A percentile compares a stretch with the other conserved stretches of the same genome.
phyloP scores from a whole-genome alignment of 2,113 vertebrate genomes.

The Carassius gibelio region DNA sequence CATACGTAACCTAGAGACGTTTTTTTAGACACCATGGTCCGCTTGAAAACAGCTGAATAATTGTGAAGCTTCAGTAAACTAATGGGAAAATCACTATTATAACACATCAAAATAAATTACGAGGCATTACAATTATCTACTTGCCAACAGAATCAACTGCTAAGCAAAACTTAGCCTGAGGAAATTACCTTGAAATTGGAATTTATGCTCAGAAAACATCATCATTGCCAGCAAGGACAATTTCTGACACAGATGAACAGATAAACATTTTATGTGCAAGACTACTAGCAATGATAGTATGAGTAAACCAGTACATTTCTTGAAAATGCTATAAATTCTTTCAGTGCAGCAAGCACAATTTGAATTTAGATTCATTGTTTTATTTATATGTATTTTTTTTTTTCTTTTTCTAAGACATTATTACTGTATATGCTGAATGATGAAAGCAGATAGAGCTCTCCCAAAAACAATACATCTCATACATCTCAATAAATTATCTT shows the following conservation, averaged over 20 bases:
- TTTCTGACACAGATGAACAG: conserved; percentile 1
- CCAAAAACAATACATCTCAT: not conserved
- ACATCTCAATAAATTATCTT: not conserved
- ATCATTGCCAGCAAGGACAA: not conserved
- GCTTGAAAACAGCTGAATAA: conserved; percentile 44
- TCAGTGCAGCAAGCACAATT: not conserved
- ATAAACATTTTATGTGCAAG: not conserved
- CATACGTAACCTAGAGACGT: too few relatives aligned
- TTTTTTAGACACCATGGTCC: conserved; percentile 17
- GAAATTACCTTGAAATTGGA: conserved; percentile 30
- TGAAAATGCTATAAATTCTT: not conserved
- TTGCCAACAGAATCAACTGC: not conserved
- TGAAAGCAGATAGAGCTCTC: too few relatives aligned
- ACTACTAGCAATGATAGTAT: not conserved
- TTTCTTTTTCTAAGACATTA: too few relatives aligned
- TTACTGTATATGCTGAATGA: too few relatives aligned
- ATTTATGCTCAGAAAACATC: conserved; percentile 15
- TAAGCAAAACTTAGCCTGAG: conserved; percentile 7
- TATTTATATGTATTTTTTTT: too few relatives aligned
- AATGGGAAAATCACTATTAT: conserved; percentile 39
- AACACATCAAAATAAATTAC: conserved; percentile 8
- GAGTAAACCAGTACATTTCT: not conserved
- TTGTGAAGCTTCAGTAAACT: conserved; percentile 31
- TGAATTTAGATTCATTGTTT: too few relatives aligned
- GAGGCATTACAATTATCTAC: conserved; percentile 5